phyloP scores from a whole-genome alignment of 2,797 vertebrate species.

The Dipus sagitta region DNA sequence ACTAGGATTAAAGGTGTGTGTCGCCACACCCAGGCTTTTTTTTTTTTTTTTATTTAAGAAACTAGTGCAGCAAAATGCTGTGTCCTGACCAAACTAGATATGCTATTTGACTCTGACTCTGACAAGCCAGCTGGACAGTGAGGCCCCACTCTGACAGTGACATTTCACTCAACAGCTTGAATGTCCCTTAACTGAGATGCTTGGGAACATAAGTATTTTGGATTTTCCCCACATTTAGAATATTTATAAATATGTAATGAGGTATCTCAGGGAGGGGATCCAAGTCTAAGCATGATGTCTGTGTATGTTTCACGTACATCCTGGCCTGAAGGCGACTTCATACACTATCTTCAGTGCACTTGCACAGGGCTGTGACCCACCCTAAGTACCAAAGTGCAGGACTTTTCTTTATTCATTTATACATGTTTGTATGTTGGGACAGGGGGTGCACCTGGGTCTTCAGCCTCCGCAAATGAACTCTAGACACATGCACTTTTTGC shows the following conservation, averaged over 20 bases:
- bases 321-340: not conserved
- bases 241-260: not conserved
- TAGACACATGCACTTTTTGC: too few species aligned
- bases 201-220: not conserved
- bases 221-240: not conserved
- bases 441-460: too few species aligned
- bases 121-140: rapidly evolving
- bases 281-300: not conserved
- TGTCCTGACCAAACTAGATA: rapidly evolving
- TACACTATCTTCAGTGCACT: not conserved
- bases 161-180: not conserved
- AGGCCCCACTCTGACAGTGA: not conserved
- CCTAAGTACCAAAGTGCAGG: not conserved
- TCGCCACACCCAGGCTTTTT: too few species aligned
- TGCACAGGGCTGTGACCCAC: not conserved
- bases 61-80: not conserved
- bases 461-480: too few species aligned
- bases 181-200: not conserved
- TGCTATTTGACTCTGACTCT: not conserved
- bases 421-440: too few species aligned
- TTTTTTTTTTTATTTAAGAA: too few species aligned
- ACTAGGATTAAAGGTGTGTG: too few species aligned
- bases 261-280: not conserved
- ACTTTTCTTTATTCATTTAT: not conserved
- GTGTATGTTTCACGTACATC: not conserved